Percentiles rank a stretch among this genome's conserved stretches.
phyloP scores from a whole-genome alignment of 2,113 vertebrate species.

The Pionites leucogaster region DNA sequence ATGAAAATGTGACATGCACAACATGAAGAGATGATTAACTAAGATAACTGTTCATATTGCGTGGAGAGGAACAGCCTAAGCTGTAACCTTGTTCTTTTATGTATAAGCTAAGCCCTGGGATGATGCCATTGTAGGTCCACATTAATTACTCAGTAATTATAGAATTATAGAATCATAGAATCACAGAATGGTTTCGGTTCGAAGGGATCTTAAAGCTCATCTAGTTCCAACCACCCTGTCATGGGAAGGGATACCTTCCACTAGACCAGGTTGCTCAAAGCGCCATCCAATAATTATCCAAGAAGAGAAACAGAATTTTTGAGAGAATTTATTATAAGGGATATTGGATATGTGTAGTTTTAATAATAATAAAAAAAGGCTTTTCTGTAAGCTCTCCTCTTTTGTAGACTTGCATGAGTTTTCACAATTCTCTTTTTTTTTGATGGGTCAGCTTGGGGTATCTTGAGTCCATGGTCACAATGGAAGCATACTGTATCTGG shows the following conservation, averaged over 20 bases:
- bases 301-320: neutral
- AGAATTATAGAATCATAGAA: neutral
- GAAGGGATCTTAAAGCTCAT: neutral
- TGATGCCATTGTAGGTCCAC: neutral
- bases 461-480: neutral
- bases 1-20: neutral
- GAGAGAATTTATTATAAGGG: neutral
- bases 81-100: neutral
- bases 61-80: neutral
- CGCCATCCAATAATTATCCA: neutral
- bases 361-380: too few relatives aligned
- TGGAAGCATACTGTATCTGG: neutral
- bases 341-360: neutral
- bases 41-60: neutral
- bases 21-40: neutral
- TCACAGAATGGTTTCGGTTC: neutral
- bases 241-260: neutral
- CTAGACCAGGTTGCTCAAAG: neutral
- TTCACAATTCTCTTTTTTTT: neutral
- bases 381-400: neutral
- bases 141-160: neutral
- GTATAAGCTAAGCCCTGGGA: neutral
- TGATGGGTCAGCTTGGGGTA: neutral
- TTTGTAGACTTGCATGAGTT: neutral
- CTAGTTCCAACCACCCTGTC: neutral